Base-by-base conservation (phyloP, 2,888 invertebrate genomes). In the Acleris sparsana region DNA sequence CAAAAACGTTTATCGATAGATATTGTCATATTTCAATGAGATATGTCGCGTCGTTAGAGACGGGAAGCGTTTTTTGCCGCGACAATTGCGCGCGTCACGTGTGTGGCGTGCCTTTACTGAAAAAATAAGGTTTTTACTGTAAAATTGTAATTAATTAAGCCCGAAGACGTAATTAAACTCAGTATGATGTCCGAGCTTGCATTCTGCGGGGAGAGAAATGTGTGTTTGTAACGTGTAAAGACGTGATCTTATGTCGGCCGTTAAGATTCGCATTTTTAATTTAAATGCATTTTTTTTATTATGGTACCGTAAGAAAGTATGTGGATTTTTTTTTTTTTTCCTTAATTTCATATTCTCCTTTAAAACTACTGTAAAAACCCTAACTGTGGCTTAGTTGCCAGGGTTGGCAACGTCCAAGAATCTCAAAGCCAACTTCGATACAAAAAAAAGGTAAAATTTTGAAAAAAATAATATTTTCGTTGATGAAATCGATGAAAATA, bases 1-100 rank as follows among this genome's bases (percentile, higher is more conserved):
- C 33, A 65, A 65, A 59, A 65, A 65, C 16, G 17, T 13, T 11
- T 46, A 33, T 25, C 22, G 48, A 39, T 52, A 61, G 55, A 65
- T 65, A 65, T 65, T 61, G 60, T 65, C 65, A 65, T 65, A 65
- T 65, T 65, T 60, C 60, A 60, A 60, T 65, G 64, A 65, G 51
- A 44, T 46, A 53, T 52, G 39, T n/a, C 18, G 53, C 48, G 59
- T 64, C 65, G 60, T 56, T 61, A 46, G 18, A 29, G 49, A 29
- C 60, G 51, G 65, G 56, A 65, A 55, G 51, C 44, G 60, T 65
- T 65, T 56, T 65, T 65, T 51, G 9, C 44, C 13, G 49, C 44
- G 55, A 18, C 55, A 51, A 51, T 65, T 65, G 49, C 60, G 60
- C 55, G 64, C 60, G 65, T 52, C 60, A 61, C 65, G 65, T 65